These are phyloP conservation scores for Neodiprion lecontei DNA, from an alignment of 1,140 invertebrate genomes.

Conservation along the genomic window DNA sequence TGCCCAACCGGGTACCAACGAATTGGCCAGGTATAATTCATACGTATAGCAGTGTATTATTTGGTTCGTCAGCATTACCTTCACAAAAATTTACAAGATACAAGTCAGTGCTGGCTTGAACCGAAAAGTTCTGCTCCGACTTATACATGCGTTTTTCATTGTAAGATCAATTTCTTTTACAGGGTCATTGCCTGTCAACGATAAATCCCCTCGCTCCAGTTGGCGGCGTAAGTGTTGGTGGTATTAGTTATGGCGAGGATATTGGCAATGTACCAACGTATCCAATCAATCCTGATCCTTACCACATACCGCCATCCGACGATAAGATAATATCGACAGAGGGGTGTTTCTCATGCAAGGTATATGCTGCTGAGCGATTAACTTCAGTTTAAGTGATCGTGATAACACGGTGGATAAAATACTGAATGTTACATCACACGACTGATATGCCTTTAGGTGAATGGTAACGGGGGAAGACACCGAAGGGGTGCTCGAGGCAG, in stretches of 20 bases:
- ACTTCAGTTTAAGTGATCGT: constrained; percentile 2
- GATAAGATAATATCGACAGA: constrained; percentile 84
- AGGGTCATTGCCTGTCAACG: constrained; percentile 83
- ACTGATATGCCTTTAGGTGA: constrained; percentile 34
- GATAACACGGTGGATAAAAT: background rate
- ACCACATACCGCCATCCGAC: constrained; percentile 61
- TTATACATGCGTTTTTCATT: constrained; percentile 4
- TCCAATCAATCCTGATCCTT: constrained; percentile 65
- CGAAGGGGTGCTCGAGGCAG: constrained; percentile 37
- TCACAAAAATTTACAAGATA: too few relatives aligned
- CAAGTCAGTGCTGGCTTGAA: too few relatives aligned
- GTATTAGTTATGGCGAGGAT: constrained; percentile 61
- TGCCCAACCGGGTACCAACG: constrained; percentile 83
- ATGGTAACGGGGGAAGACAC: constrained; percentile 43
- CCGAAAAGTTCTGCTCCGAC: background rate
- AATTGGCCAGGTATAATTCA: constrained; percentile 65
- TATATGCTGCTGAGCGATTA: constrained; percentile 46
- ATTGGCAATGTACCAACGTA: constrained; percentile 75
- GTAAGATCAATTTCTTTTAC: constrained; percentile 41
- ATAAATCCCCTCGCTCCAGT: constrained; percentile 67
- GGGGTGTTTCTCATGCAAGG: constrained; percentile 90
- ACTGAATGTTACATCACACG: background rate
- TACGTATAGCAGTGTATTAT: too few relatives aligned
- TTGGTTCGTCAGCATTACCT: too few relatives aligned
- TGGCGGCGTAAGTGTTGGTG: constrained; percentile 37